Conservation (phyloP, 2,888 invertebrate genomes). For the Lithophane leautieri region DNA sequence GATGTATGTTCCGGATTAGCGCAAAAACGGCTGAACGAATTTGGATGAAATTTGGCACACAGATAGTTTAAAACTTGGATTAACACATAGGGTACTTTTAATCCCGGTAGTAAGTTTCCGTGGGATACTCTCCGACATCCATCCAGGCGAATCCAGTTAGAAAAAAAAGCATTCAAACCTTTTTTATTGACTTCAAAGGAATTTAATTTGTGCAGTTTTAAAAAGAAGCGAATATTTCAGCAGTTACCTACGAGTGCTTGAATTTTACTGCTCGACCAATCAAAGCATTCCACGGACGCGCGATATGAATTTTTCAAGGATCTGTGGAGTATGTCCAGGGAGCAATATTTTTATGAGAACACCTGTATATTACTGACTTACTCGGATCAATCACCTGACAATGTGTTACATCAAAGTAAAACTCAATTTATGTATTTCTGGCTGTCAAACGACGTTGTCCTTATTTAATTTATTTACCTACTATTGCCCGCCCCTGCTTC, state of each 20-base stretch:
- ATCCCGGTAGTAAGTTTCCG: no score
- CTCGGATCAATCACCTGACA: not conserved
- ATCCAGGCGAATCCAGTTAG: no score
- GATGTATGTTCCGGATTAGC: no score
- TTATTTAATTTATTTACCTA: not conserved
- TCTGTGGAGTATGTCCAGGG: not conserved
- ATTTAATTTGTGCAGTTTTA: constrained; percentile 14
- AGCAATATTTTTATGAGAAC: constrained; percentile 22
- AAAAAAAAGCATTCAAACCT: not conserved
- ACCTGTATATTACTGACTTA: constrained; percentile 8
- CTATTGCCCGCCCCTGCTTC: not conserved
- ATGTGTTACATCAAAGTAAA: not conserved
- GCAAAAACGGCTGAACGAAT: no score
- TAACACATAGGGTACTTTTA: no score
- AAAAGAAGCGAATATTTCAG: constrained; percentile 10
- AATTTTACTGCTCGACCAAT: constrained; percentile 39
- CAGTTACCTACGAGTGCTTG: not conserved
- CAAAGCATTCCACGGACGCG: constrained; percentile 23
- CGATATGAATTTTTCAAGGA: constrained; percentile 37
- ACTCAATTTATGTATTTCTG: constrained; percentile 15
- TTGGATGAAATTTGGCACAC: no score
- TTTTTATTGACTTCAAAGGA: constrained; percentile 6
- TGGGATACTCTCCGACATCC: no score
- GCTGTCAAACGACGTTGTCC: not conserved
- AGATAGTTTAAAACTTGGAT: no score